A percentile compares a stretch with the other conserved stretches of the same genome.
Conservation (phyloP, 2,797 vertebrate genomes). For the Bucorvus abyssinicus region DNA sequence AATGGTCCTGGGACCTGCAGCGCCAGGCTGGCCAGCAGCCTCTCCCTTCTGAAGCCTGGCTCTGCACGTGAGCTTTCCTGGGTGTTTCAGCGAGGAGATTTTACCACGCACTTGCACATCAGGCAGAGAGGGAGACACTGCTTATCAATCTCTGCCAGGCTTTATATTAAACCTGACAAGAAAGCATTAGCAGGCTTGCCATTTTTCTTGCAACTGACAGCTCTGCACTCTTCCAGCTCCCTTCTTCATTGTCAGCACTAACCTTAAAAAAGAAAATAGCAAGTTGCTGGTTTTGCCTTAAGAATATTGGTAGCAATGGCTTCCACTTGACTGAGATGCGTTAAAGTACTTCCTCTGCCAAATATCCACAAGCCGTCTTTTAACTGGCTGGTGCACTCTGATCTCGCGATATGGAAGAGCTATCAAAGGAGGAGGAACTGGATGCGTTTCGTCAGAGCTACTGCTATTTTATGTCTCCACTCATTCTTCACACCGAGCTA, state of each 20-base stretch:
- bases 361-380: neutral
- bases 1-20: neutral
- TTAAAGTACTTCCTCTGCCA: neutral
- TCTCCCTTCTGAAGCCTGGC: neutral
- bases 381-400: neutral
- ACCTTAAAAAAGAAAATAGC: neutral
- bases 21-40: neutral
- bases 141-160: slow-evolving; percentile 1
- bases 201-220: slow-evolving; percentile 13
- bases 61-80: neutral
- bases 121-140: neutral
- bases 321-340: neutral
- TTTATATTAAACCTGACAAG: slow-evolving; percentile 2
- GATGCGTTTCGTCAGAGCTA: neutral
- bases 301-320: neutral
- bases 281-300: neutral
- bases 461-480: neutral
- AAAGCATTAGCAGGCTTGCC: neutral
- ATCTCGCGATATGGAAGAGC: neutral
- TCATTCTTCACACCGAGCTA: neutral
- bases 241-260: neutral
- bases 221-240: neutral
- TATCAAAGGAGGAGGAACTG: neutral
- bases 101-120: neutral
- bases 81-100: neutral